Conservation (phyloP, 2,113 vertebrate species). For the Hydrolagus affinis region DNA sequence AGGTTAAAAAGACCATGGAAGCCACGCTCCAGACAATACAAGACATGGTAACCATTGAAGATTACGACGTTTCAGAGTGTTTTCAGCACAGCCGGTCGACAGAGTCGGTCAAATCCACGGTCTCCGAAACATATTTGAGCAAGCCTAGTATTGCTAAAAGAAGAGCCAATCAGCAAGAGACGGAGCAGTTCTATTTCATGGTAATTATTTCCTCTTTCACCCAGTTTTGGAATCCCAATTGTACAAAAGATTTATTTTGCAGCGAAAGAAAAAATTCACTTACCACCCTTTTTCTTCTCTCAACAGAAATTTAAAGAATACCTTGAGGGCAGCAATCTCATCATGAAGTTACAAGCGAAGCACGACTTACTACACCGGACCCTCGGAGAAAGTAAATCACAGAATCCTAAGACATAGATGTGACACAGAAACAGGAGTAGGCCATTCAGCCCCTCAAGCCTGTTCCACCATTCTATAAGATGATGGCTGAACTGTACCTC, state of each 20-base stretch:
- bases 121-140: slow-evolving; percentile 93
- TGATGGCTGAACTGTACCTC: too few relatives aligned
- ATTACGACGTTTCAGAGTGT: slow-evolving; percentile 94
- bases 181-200: slow-evolving; percentile 98
- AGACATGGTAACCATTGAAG: slow-evolving; percentile 96
- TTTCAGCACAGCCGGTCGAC: slow-evolving; percentile 97
- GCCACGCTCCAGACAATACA: slow-evolving; percentile 94
- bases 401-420: background rate
- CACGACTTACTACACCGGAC: slow-evolving; percentile 90
- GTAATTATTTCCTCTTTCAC: slow-evolving; percentile 46
- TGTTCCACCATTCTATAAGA: too few relatives aligned
- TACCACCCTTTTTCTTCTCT: slow-evolving; percentile 41
- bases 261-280: background rate
- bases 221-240: too few relatives aligned
- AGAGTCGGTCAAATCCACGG: slow-evolving; percentile 89
- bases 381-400: slow-evolving; percentile 78
- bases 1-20: slow-evolving; percentile 97
- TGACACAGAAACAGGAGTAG: slow-evolving; percentile 11
- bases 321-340: slow-evolving; percentile 95
- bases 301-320: slow-evolving; percentile 95
- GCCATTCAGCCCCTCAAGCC: too few relatives aligned
- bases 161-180: slow-evolving; percentile 95
- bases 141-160: slow-evolving; percentile 96
- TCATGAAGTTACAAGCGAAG: slow-evolving; percentile 97
- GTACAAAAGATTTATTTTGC: too few relatives aligned